Base-by-base conservation (phyloP, 2,797 vertebrate species). In the Peromyscus melanophrys region DNA sequence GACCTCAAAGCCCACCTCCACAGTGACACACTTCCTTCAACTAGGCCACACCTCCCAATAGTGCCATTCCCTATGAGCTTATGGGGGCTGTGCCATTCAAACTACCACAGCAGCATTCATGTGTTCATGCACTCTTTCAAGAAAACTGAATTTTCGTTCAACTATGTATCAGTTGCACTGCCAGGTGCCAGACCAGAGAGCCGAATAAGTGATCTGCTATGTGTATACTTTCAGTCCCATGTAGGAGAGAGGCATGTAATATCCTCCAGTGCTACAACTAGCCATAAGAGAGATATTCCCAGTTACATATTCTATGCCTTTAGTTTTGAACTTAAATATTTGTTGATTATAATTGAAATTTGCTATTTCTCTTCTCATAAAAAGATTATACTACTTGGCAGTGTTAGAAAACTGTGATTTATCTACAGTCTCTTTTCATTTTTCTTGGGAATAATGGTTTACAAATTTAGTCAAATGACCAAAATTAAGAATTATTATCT, bases 261-360 rank as follows among this genome's bases (percentile, higher is more conserved):
- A 75, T 37, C 77, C 3, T 94, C 4, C 13, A 93, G 11, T 10
- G 73, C 43, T 86, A n/a, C 61, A 65, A 61, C 71, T 73, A 34
- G 49, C 31, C 40, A 61, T 67, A 73, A n/a, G 59, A 88, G 29
- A 90, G 14, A 3, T 59, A 88, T 10, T 67, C 37, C 29, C 25
- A 67, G 12, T 65, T 23, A 85, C 17, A 5, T 7, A 69, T 40
- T 10, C n/a, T 27, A 43, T 94, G 34, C 25, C 81, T 93, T 90
- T 80, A 21, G 31, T 65, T 84, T 93, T 87, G 80, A 92, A 73
- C 40, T 71, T 80, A 85, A 85, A 34, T 61, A 80, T 90, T 94
- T 95, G 12, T 83, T 91, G 31, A 94, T 75, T 87, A 40, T n/a
- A 90, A 90, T 90, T 92, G 34, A 95, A 95, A 86, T 92, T 77